Percentiles rank a stretch among this genome's conserved stretches.
Evolutionary conservation across 2,888 invertebrate species (phyloP).

Genomic region (Tachystola acroxantha): DNA sequence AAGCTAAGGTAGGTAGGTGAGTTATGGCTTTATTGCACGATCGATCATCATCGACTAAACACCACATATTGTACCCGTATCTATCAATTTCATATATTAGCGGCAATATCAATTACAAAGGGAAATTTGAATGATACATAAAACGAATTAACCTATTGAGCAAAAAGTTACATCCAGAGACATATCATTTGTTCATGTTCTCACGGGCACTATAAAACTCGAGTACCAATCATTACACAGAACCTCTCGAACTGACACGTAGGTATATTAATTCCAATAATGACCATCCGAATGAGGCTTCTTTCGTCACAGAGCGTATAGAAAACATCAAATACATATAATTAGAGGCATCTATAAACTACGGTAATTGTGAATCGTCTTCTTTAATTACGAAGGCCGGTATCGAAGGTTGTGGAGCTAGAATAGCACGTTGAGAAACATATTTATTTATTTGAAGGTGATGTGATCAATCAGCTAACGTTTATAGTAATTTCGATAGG

Average conservation of each 20-base stretch:
- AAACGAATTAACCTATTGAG: conserved; percentile 46
- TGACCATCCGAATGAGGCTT: conserved; percentile 63
- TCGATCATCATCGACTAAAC: conserved; percentile 2
- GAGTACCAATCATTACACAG: conserved; percentile 58
- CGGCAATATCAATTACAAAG: conserved; percentile 50
- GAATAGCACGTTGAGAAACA: conserved; percentile 42
- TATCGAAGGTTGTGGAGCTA: conserved; percentile 42
- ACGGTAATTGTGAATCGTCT: conserved; percentile 71
- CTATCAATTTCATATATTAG: conserved; percentile 29
- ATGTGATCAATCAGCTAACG: conserved; percentile 19
- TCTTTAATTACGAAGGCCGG: conserved; percentile 72
- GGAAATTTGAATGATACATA: conserved; percentile 39
- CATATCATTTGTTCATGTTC: conserved; percentile 66
- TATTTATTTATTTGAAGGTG: conserved; percentile 31
- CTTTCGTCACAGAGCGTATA: conserved; percentile 73
- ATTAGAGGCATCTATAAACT: conserved; percentile 73
- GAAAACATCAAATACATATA: conserved; percentile 75
- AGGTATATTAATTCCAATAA: conserved; percentile 76
- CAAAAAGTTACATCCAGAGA: conserved; percentile 53
- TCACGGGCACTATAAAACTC: conserved; percentile 70
- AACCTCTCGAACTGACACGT: conserved; percentile 74
- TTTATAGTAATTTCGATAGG: conserved; percentile 14
- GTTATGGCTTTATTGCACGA: conserved; percentile 8
- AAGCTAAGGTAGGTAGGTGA: too few species aligned
- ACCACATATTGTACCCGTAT: conserved; percentile 9